Conservation (phyloP, 23 tunicate genomes). For the Halocynthia roretzi region DNA sequence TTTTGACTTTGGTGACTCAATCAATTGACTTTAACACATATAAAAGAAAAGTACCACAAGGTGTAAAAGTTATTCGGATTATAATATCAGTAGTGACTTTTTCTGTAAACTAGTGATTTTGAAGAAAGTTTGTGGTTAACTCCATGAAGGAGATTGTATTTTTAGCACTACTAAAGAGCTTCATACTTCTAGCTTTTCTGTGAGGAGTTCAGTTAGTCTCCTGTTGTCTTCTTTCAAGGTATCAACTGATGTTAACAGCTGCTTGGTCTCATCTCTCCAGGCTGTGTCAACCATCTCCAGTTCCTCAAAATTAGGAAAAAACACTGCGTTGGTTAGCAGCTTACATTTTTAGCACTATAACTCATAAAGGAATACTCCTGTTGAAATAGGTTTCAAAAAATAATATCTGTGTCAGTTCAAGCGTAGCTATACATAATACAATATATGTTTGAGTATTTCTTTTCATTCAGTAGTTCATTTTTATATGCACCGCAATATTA, state of each 20-base stretch:
- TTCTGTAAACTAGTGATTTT: too few relatives aligned
- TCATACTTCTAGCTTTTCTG: constrained; percentile 60
- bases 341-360: neutral
- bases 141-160: neutral
- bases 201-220: constrained; percentile 34
- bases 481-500: too few relatives aligned
- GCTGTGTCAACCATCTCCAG: constrained; percentile 53
- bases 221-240: constrained; percentile 73
- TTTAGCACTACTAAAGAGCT: neutral
- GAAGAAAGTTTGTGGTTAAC: too few relatives aligned
- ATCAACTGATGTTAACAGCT: constrained; percentile 36
- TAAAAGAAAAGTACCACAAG: neutral
- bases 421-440: neutral
- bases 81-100: too few relatives aligned
- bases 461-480: neutral
- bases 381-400: neutral
- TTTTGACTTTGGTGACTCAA: neutral
- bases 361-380: neutral
- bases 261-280: constrained; percentile 73
- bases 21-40: neutral
- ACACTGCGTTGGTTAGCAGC: neutral
- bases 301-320: constrained; percentile 31
- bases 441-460: constrained; percentile 5
- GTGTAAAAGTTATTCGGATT: too few relatives aligned
- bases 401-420: neutral